A percentile compares a stretch with the other conserved stretches of the same genome.
Conservation (phyloP, 2,888 invertebrate species). For the Heliconius cydno region DNA sequence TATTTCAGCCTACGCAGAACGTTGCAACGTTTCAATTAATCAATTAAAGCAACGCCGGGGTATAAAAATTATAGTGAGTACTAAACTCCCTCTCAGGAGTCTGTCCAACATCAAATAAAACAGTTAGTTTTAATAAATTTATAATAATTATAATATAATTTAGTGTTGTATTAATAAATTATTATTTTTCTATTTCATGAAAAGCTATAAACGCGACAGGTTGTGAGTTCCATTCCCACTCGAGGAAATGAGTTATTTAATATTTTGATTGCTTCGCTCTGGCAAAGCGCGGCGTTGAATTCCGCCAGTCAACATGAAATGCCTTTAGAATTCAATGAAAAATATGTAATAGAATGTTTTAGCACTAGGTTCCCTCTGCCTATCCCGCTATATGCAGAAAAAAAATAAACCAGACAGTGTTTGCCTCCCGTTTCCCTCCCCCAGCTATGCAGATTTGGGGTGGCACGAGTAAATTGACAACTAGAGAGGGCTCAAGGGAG, state of each 20-base stretch:
- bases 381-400: background rate
- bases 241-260: background rate
- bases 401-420: slow-evolving; percentile 38
- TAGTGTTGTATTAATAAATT: too few species aligned
- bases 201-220: background rate
- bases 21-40: slow-evolving; percentile 64
- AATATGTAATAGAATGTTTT: background rate
- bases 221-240: background rate
- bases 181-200: too few species aligned
- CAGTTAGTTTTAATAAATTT: too few species aligned
- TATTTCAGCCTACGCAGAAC: slow-evolving; percentile 35
- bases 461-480: slow-evolving; percentile 41
- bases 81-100: slow-evolving; percentile 33
- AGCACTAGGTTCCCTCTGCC: background rate
- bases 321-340: background rate
- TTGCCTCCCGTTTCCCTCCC: slow-evolving; percentile 36
- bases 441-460: slow-evolving; percentile 35
- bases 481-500: slow-evolving; percentile 47
- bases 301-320: background rate
- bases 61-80: slow-evolving; percentile 55
- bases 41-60: slow-evolving; percentile 62
- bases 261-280: background rate
- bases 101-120: background rate
- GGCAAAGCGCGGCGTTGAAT: background rate
- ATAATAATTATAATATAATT: too few species aligned